Conservation (phyloP, 2,113 vertebrate genomes). For the Brachyhypopomus occidentalis region DNA sequence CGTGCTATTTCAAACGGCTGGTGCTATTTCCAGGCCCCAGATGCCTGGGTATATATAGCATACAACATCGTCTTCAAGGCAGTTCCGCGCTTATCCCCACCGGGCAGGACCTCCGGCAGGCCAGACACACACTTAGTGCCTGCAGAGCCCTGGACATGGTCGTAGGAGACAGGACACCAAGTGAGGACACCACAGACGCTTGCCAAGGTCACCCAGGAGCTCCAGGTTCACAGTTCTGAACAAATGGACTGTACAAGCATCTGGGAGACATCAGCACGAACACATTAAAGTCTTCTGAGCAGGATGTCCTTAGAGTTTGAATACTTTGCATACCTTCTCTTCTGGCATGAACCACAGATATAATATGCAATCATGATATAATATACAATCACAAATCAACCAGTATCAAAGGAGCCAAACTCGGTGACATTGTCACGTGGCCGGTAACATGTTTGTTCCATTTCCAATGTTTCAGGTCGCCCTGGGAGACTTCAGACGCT, state of each 20-base stretch:
- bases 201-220: background rate
- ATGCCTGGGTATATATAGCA: constrained; percentile 47
- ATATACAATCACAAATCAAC: background rate
- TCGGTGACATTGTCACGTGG: background rate
- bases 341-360: too few relatives aligned
- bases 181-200: background rate
- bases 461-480: background rate
- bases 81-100: constrained; percentile 24
- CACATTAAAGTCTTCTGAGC: too few relatives aligned
- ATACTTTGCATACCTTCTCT: too few relatives aligned
- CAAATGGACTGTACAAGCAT: background rate
- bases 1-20: constrained; percentile 21
- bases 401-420: background rate
- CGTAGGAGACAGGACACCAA: constrained; percentile 1
- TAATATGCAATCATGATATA: background rate
- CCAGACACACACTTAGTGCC: constrained; percentile 30
- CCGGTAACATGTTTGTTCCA: background rate
- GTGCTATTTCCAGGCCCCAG: constrained; percentile 35
- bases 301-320: too few relatives aligned
- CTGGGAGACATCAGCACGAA: too few relatives aligned
- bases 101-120: constrained; percentile 13
- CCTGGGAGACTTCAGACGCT: background rate
- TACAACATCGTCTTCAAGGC: constrained; percentile 40
- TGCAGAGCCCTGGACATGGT: background rate
- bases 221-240: background rate